Conservation (phyloP, 2,888 invertebrate genomes). For the Germaria angustata region DNA sequence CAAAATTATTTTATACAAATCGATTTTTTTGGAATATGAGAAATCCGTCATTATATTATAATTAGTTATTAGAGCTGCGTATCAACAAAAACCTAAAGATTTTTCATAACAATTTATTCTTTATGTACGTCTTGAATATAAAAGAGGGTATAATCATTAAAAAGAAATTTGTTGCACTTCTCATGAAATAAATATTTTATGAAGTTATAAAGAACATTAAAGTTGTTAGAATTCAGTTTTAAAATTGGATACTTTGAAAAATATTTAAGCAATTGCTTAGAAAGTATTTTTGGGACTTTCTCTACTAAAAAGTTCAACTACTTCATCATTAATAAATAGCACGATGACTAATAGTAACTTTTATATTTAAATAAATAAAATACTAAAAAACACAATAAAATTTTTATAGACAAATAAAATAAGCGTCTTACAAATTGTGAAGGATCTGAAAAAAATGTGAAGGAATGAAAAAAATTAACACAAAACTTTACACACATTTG, state of each 20-base stretch:
- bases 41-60: constrained; percentile 27
- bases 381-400: background rate
- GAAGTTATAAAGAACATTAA: no score
- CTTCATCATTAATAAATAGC: background rate
- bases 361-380: background rate
- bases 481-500: background rate
- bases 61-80: constrained; percentile 10
- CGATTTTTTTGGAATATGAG: no score
- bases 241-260: background rate
- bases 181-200: no score
- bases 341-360: background rate
- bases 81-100: no score
- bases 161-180: no score
- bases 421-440: background rate
- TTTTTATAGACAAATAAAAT: background rate
- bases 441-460: no score
- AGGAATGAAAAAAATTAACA: background rate
- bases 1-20: constrained; percentile 26
- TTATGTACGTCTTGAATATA: no score
- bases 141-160: no score
- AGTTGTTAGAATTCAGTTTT: no score
- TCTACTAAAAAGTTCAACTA: background rate
- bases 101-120: no score
- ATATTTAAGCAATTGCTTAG: background rate
- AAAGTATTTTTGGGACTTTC: background rate